Base-by-base conservation (phyloP, 1,140 invertebrate species). In the Nilaparvata lugens region DNA sequence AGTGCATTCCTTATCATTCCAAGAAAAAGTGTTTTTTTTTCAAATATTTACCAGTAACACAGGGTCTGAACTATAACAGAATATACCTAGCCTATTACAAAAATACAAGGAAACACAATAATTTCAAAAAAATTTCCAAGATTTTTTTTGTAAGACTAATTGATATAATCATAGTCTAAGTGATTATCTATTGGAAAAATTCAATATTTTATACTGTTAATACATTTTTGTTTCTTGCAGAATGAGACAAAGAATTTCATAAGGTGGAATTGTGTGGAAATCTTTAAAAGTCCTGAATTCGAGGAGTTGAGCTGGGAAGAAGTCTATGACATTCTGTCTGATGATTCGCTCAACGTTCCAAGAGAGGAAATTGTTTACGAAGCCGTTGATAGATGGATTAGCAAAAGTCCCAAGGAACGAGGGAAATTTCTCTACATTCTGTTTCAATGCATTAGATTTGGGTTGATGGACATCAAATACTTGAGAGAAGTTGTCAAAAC, bases 321-420 rank as follows among this genome's bases (percentile, higher is more conserved):
- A 64, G 68, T 85, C 25, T 72, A 76, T 62, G 74, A 78, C 52
- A 73, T 84, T 56, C 69, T 85, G 48, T 68, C 70, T 42, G 78
- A 82, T 64, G 83, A 91, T 69, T 79, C 86, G 65, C 71, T 91
- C 2, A 90, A 90, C 70, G 84, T 85, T 1, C 76, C 77, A 62
- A 79, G 78, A 59, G 86, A 88, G 71, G 84, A 86, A 72, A 73
- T 79, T 38, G 84, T 86, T 21, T 87, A 85, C 67, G 78, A 84
- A 68, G 82, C 83, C 1, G 72, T 86, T 18, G 77, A 79, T 78
- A 76, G 72, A 19, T 88, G 85, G 85, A 70, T 84, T 5, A 78
- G 81, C 61, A 69, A 73, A 55, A 75, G 80, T 61, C 65, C 74
- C 23, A 70, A 76, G 23, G 73, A 75, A 28, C 74, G 83, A 59